Evolutionary conservation across 2,888 invertebrate genomes (phyloP).

Genomic region (Drosophila anceps): DNA sequence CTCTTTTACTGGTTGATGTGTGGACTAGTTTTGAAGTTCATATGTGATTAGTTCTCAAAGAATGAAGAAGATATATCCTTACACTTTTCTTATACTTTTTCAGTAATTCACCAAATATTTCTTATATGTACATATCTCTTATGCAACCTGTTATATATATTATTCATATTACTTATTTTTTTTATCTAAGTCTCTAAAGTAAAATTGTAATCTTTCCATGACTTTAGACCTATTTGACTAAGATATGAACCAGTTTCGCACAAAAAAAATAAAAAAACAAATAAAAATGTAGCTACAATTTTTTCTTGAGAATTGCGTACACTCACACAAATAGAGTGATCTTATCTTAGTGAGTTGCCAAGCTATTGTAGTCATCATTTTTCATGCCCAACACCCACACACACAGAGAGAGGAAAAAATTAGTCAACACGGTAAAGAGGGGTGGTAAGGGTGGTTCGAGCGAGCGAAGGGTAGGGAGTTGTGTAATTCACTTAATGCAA

Average conservation of each 20-base stretch:
- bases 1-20: too few species aligned
- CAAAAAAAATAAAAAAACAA: too few species aligned
- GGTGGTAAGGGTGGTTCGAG: background rate
- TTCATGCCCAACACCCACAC: slow-evolving; percentile 25
- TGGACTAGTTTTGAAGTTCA: too few species aligned
- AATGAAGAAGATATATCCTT: too few species aligned
- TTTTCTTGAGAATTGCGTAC: slow-evolving; percentile 20
- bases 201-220: slow-evolving; percentile 1
- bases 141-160: background rate
- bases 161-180: background rate
- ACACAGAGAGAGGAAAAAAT: slow-evolving; percentile 46
- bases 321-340: background rate
- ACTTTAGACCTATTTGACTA: background rate
- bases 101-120: background rate
- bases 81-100: too few species aligned
- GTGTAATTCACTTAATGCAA: slow-evolving; percentile 74
- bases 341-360: slow-evolving; percentile 30
- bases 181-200: too few species aligned
- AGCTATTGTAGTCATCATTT: slow-evolving; percentile 34
- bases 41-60: too few species aligned
- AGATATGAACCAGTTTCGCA: slow-evolving; percentile 36
- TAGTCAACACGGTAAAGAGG: slow-evolving; percentile 56
- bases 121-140: background rate
- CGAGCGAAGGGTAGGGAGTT: background rate
- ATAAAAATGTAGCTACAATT: background rate